A percentile compares a stretch with the other conserved stretches of the same genome.
Conservation (phyloP, 2,888 invertebrate species). For the Philhelius pedissequus region DNA sequence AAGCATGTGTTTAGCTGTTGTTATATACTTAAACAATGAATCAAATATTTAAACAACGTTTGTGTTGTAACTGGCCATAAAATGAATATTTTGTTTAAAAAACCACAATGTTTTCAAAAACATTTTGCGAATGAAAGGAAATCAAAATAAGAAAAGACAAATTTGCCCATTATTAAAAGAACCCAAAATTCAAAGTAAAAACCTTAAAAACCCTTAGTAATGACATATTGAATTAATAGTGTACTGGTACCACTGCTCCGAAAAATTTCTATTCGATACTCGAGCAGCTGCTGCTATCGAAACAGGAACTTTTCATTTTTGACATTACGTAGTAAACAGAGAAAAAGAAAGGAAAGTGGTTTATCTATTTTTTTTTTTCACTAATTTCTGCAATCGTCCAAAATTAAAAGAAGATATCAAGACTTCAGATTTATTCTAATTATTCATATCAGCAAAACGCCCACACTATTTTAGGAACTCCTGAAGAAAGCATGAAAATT, state of each 20-base stretch:
- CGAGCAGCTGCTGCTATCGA: conserved; percentile 54
- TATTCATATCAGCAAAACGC: neutral
- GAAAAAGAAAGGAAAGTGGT: conserved; percentile 29
- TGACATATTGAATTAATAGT: no score
- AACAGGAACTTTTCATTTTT: conserved; percentile 26
- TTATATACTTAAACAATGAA: no score
- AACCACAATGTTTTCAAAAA: no score
- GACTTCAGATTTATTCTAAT: neutral
- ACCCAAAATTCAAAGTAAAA: no score
- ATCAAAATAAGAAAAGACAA: no score
- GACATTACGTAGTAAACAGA: conserved; percentile 61
- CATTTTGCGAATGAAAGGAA: no score
- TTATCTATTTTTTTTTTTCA: conserved; percentile 18
- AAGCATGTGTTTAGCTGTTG: no score
- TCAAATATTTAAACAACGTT: no score
- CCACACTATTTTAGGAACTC: neutral
- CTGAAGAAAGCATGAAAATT: conserved; percentile 48
- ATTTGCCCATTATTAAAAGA: no score
- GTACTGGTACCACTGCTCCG: neutral
- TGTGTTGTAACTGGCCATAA: no score
- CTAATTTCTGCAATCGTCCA: conserved; percentile 24
- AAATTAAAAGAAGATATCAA: neutral
- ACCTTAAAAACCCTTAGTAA: no score
- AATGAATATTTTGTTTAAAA: no score
- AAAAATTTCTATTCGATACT: conserved; percentile 22